Conservation (phyloP, 2,797 vertebrate genomes). For the Acanthurus lineatus region DNA sequence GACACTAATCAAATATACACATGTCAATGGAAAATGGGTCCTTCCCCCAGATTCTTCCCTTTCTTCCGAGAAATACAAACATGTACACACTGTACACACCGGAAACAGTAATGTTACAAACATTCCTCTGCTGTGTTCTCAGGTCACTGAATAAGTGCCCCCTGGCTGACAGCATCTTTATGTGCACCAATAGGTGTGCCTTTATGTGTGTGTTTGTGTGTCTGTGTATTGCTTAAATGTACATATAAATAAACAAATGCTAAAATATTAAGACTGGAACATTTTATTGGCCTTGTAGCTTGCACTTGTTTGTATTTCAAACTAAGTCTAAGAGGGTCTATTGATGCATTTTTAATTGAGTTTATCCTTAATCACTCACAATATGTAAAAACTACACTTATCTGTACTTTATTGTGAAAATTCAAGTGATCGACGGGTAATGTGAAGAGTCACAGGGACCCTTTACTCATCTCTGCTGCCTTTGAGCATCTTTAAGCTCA, state of each 20-base stretch:
- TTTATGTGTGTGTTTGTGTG: slow-evolving; percentile 8
- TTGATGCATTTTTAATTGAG: background rate
- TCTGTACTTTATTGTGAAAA: background rate
- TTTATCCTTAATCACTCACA: too few relatives aligned
- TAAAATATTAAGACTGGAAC: too few relatives aligned
- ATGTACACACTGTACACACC: background rate
- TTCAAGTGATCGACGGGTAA: too few relatives aligned
- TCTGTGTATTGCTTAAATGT: background rate
- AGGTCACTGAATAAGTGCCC: slow-evolving; percentile 97
- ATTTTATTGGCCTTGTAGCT: background rate
- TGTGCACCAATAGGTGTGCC: slow-evolving; percentile 93
- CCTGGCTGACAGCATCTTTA: slow-evolving; percentile 96
- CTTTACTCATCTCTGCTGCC: background rate
- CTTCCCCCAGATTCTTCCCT: slow-evolving; percentile 4
- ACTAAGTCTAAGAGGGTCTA: background rate
- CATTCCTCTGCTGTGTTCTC: slow-evolving; percentile 38
- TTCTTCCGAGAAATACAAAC: slow-evolving; percentile 18
- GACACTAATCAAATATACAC: slow-evolving; percentile 19
- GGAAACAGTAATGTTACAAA: background rate
- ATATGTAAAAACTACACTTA: background rate
- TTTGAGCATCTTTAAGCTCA: background rate
- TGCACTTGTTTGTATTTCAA: background rate
- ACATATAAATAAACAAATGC: too few relatives aligned
- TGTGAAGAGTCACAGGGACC: background rate
- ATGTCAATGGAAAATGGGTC: slow-evolving; percentile 12